These are phyloP conservation scores for Mnemiopsis leidyi DNA, from an alignment of 37 sponge, comb jelly and placozoan species.

Conservation along the genomic window DNA sequence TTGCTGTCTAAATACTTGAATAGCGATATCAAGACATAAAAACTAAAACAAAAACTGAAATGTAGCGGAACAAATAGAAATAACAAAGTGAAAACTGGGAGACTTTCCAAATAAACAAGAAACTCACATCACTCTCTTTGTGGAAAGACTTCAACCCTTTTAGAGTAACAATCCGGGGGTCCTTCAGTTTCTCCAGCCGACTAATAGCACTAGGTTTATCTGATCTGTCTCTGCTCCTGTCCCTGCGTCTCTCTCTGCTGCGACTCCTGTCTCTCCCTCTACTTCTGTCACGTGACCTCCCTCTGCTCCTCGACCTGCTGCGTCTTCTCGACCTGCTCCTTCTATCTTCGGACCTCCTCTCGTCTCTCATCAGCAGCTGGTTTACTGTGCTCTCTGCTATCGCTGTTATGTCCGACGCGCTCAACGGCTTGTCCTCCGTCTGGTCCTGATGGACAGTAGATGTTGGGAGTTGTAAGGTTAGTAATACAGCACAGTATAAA, in stretches of 20 bases:
- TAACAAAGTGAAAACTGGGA: background rate
- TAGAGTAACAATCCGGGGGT: slow-evolving; percentile 47
- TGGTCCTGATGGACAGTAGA: background rate
- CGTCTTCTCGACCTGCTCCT: background rate
- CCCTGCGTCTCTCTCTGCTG: background rate
- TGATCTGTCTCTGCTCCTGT: background rate
- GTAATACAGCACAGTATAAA: too few species aligned
- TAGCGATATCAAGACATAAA: too few species aligned
- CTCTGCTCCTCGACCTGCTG: background rate
- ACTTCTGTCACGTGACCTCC: background rate
- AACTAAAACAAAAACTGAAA: too few species aligned
- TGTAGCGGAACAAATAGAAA: too few species aligned
- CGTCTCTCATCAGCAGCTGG: slow-evolving; percentile 40
- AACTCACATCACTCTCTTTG: slow-evolving; percentile 57
- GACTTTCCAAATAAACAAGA: background rate
- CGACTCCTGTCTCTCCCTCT: background rate
- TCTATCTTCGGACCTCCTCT: background rate
- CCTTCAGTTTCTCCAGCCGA: slow-evolving; percentile 58
- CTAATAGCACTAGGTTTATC: background rate
- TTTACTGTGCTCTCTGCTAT: slow-evolving; percentile 59
- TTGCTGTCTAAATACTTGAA: too few species aligned
- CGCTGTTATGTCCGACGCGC: slow-evolving; percentile 57
- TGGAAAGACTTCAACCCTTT: slow-evolving; percentile 56
- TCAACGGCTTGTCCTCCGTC: slow-evolving; percentile 46
- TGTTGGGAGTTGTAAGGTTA: too few species aligned